Base-by-base conservation (phyloP, 2,113 vertebrate genomes). In the Neolamprologus cancellatus region DNA sequence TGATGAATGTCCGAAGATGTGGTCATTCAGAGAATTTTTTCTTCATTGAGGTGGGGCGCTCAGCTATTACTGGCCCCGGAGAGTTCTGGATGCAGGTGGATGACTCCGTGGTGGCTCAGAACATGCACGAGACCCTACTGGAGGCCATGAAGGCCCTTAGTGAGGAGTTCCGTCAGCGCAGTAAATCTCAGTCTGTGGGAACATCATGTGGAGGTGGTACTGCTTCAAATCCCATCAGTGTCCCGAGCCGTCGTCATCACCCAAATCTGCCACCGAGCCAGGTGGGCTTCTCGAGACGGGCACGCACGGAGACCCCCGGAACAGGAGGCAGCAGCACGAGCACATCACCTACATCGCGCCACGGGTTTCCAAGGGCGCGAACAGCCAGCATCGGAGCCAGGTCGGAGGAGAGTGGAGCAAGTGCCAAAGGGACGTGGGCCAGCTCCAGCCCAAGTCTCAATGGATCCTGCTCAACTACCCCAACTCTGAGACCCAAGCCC, bases 71-170 rank as follows among this genome's bases (percentile, higher is more conserved):
- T 0, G 96, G 97, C 1, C 97, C 97, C 0, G 95, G 97, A 46
- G 97, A 97, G 94, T 96, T 97, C 89, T 97, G 97, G 97, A 97
- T 98, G 96, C 96, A 97, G 91, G 97, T 97, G n/a, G 97, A 97
- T 0, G 96, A 97, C 84, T 95, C 96, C 0, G 95, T 96, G 44
- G 96, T 97, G 78, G 97, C 97, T 14, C 96, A 97, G 94, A 96
- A 97, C 94, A 97, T 97, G 95, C 97, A 97, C 1, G 96, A 98
- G 93, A 97, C 96, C 10, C 93, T 97, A 41, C 94, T 97, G 84
- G 96, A 97, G 78, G 96, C 97, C 87, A 97, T 97, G 97, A 97
- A 97, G 87, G 94, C 95, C 7, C 87, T 97, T 4, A 97, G 97
- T 10, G 97, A 97, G 81, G 97, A 97, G 91, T 97, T 97, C 59